phyloP scores from a whole-genome alignment of 2,888 invertebrate genomes.

The Pteria penguin region DNA sequence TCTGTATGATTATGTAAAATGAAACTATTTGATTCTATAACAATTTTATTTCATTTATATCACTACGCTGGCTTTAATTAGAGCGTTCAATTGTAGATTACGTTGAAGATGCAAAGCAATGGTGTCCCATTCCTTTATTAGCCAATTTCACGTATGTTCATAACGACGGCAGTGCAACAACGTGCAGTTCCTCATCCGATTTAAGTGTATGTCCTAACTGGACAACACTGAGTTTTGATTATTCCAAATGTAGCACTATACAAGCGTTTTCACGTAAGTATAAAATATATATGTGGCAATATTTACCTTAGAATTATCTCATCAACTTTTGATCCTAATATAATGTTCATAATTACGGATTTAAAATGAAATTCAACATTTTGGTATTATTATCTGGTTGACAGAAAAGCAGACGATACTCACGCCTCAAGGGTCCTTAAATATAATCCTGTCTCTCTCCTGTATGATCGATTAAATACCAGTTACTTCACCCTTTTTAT shows the following conservation, averaged over 20 bases:
- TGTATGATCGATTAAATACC: too few relatives aligned
- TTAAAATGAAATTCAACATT: too few relatives aligned
- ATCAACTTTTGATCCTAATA: not conserved
- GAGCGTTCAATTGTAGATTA: constrained; percentile 14
- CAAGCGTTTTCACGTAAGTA: constrained; percentile 19
- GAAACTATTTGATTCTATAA: too few relatives aligned
- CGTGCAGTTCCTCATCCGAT: constrained; percentile 39
- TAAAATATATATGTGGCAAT: not conserved
- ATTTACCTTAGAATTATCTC: not conserved
- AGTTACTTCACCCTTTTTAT: too few relatives aligned
- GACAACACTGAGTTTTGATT: constrained; percentile 31
- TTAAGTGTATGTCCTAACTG: constrained; percentile 52
- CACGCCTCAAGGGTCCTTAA: too few relatives aligned
- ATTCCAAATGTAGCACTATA: constrained; percentile 21
- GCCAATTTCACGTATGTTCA: constrained; percentile 15
- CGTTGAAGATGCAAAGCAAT: constrained; percentile 8
- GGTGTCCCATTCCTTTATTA: constrained; percentile 15
- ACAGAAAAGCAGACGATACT: too few relatives aligned
- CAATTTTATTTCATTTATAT: too few relatives aligned
- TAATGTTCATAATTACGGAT: too few relatives aligned
- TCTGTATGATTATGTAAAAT: too few relatives aligned
- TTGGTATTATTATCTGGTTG: too few relatives aligned
- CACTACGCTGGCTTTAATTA: too few relatives aligned
- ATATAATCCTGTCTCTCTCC: too few relatives aligned
- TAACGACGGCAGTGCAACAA: not conserved